Evolutionary conservation across 2,113 vertebrate genomes (phyloP), one percentile per base, ranked within the genome.

Genomic region (Brachirus orientalis): DNA sequence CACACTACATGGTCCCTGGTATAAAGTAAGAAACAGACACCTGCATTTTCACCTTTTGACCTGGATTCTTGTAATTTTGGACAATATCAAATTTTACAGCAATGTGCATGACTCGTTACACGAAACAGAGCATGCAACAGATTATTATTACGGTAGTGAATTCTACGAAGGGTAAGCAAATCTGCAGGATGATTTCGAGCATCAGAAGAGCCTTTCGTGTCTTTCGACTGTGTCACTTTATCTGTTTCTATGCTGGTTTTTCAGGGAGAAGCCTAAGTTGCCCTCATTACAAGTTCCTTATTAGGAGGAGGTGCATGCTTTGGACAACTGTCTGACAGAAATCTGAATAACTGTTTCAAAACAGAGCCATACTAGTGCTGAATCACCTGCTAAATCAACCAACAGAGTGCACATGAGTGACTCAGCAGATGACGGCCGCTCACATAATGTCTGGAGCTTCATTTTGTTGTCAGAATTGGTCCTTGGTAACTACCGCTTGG

Each of bases 401-500:
- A 33, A 7, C 46, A 52, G 44, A 1, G 38, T 22, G 62, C 66
- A 47, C 28, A 43, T 60, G 55, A 37, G 63, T 61, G 71, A 60
- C 35, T 78, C 33, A 76, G 66, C 60, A 66, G 52, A 76, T 33
- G 55, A 59, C 16, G 48, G 62, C 40, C 60, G 18, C 59, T 78
- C 41, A 37, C 75, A 70, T 66, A 53, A 61, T 36, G n/a, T 66
- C 60, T 72, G 17, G 28, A 75, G 69, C 77, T 50, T 72, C 28
- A 71, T 79, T 82, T 83, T 79, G 52, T 82, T 75, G 77, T 83
- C 64, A 82, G 72, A 75, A 80, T 59, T 45, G 11, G 77, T 76
- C 67, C 77, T 78, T 41, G 13, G 80, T 78, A 82, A 81, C 85
- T 36, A 67, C 60, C 77, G 81, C 82, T 86, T 64, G 67, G 84